Percentiles rank a stretch among this genome's conserved stretches.
phyloP scores from a whole-genome alignment of 2,888 invertebrate genomes.

The Parochlus steinenii region DNA sequence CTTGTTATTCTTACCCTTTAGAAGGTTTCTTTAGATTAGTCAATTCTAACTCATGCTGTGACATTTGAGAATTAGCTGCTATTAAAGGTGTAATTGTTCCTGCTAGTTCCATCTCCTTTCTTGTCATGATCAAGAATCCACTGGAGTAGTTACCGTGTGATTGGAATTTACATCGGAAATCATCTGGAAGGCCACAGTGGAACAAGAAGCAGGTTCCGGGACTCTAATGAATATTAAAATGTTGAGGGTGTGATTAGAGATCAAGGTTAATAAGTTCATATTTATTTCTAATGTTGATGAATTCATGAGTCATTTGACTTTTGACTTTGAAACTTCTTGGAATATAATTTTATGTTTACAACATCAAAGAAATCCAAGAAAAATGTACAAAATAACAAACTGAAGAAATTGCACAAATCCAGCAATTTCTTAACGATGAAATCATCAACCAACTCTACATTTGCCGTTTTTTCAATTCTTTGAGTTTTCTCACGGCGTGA shows the following conservation, averaged over 20 bases:
- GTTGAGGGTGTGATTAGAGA: neutral
- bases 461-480: neutral
- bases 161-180: conserved; percentile 86
- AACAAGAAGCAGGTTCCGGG: conserved; percentile 82
- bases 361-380: neutral
- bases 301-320: neutral
- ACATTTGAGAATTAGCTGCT: conserved; percentile 16
- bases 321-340: too few relatives aligned
- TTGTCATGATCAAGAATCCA: conserved; percentile 57
- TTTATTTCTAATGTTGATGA: neutral
- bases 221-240: conserved; percentile 33
- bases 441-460: neutral
- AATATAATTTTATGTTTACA: too few relatives aligned
- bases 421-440: neutral
- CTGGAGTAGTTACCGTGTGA: conserved; percentile 77
- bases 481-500: too few relatives aligned
- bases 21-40: conserved; percentile 25
- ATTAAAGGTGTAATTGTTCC: conserved; percentile 1
- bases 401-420: neutral
- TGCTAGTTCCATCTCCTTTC: conserved; percentile 22
- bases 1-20: conserved; percentile 9
- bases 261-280: neutral
- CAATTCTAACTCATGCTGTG: conserved; percentile 29
- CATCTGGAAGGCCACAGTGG: conserved; percentile 76
- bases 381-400: neutral